Evolutionary conservation across 2,888 invertebrate genomes (phyloP).

Genomic region (Mythimna pallens): DNA sequence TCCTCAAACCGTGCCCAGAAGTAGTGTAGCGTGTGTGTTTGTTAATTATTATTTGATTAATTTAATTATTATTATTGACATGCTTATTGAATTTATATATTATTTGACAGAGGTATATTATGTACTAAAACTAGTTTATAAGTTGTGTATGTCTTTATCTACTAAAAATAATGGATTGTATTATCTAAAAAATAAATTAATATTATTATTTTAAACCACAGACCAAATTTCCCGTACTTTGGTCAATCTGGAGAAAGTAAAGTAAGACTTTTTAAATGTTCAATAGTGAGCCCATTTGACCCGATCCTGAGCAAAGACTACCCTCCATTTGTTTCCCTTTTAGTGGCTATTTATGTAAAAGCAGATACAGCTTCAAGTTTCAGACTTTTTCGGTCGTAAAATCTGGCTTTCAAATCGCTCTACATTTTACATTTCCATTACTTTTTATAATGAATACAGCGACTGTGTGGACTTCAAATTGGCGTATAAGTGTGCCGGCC

Average conservation of each 20-base stretch:
- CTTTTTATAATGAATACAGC: slow-evolving; percentile 55
- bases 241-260: neutral
- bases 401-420: slow-evolving; percentile 13
- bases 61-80: no score
- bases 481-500: slow-evolving; percentile 59
- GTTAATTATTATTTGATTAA: no score
- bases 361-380: slow-evolving; percentile 4
- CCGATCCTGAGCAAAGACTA: neutral
- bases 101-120: no score
- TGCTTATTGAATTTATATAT: no score
- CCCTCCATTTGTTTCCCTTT: neutral
- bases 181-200: no score
- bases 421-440: slow-evolving; percentile 46
- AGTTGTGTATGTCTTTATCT: no score
- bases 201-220: no score
- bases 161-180: no score
- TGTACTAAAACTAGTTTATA: no score
- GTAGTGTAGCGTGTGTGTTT: no score
- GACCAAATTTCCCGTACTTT: no score
- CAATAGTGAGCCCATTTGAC: neutral
- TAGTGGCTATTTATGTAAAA: slow-evolving; percentile 13
- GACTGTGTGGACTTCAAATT: slow-evolving; percentile 57
- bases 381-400: slow-evolving; percentile 20
- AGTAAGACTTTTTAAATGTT: neutral
- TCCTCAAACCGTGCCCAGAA: no score